Percentiles rank a stretch among this genome's conserved stretches.
phyloP scores from a whole-genome alignment of 2,888 invertebrate species.

The Drosophila pegasa region DNA sequence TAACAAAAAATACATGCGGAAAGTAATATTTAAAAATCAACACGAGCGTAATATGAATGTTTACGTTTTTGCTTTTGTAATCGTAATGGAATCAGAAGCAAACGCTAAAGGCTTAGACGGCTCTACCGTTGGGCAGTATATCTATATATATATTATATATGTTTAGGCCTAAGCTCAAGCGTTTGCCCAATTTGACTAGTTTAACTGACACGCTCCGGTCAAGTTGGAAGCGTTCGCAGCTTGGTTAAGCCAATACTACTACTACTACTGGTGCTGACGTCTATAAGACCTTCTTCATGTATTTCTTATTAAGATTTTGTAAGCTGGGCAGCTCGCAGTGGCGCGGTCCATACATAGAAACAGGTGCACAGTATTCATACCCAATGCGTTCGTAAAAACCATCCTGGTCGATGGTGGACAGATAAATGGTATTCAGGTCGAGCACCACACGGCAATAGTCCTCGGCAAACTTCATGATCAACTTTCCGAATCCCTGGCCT shows the following conservation, averaged over 20 bases:
- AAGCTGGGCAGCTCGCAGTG: constrained; percentile 84
- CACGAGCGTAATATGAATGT: constrained; percentile 67
- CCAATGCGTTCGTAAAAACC: constrained; percentile 91
- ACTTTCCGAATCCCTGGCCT: constrained; percentile 91
- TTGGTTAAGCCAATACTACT: constrained; percentile 51
- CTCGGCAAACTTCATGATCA: constrained; percentile 90
- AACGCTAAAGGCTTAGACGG: constrained; percentile 43
- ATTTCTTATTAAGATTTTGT: constrained; percentile 84
- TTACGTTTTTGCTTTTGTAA: constrained; percentile 38
- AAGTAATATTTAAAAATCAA: constrained; percentile 81
- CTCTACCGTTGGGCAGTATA: constrained; percentile 54
- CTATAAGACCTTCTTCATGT: constrained; percentile 85
- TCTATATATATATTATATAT: constrained; percentile 4
- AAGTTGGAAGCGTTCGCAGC: constrained; percentile 38
- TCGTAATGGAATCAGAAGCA: constrained; percentile 73
- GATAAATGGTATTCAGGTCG: constrained; percentile 88
- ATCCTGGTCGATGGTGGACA: constrained; percentile 91
- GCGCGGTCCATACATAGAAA: constrained; percentile 88
- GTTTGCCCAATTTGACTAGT: constrained; percentile 69
- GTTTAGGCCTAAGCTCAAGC: constrained; percentile 37
- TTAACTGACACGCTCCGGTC: constrained; percentile 47
- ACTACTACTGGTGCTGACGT: constrained; percentile 73
- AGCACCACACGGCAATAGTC: constrained; percentile 89
- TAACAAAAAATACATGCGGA: constrained; percentile 74
- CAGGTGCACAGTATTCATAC: constrained; percentile 88